Base-by-base conservation (phyloP, 1,140 invertebrate species). In the Drosophila willistoni region DNA sequence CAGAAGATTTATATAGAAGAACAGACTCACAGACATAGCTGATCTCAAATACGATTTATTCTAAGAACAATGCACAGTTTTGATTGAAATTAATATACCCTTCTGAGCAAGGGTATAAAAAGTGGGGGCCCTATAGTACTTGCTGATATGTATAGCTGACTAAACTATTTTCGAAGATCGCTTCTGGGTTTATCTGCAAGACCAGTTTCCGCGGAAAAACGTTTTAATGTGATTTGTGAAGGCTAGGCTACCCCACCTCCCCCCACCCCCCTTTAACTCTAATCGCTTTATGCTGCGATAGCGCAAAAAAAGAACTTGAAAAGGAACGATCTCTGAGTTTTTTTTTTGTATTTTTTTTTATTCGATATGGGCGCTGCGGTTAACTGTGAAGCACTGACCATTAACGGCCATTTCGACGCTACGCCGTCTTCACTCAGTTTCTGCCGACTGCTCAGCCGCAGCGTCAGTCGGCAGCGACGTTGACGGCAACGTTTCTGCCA, bases 351-450 rank as follows among this genome's bases (percentile, higher is more conserved):
- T 29, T 6, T 29, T 29, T 29, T 29, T 3, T 29, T 29, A 29
- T 60, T 59, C 33, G 25, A 59, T 59, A 59, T 59, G 33, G 67
- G 42, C 62, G 55, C 71, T 51, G 63, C 57, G 57, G 68, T 61
- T 81, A 84, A 86, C 82, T 87, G 81, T 64, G 77, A 71, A 81
- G 71, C 82, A 75, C 67, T 86, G 72, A 72, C 75, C 83, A 86
- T 73, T 87, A 70, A 67, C 77, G 68, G 59, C 57, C 65, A 71
- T 22, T 65, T 59, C 60, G 64, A 59, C 51, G 55, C 63, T 57
- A 19, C 64, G 51, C 64, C 67, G 44, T 62, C 71, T 63, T 25
- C 25, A 25, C 25, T 29, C 25, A 29, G 25, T 29, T 29, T 29
- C 6, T 6, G 25, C 65, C 55, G 64, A 56, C 75, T 22, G 63